Evolutionary conservation across 2,113 vertebrate species (phyloP), one percentile per base, ranked within the genome.

Genomic region (Paedocypris sp.): DNA sequence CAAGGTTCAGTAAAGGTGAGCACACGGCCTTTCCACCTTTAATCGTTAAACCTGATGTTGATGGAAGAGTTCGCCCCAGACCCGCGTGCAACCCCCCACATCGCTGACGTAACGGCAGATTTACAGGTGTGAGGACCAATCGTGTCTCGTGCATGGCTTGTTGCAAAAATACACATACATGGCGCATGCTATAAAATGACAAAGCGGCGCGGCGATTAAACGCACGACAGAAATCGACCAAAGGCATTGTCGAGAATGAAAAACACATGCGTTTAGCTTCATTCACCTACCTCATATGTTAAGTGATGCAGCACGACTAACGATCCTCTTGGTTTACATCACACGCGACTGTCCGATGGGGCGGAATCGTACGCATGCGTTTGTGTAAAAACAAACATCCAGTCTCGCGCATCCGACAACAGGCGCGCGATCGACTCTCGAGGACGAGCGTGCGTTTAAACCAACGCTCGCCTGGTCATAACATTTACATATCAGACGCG

Each of bases 401-500:
- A 10, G 23, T 38, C 50, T 53, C 50, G 31, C 49, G 33, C 35
- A 22, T 15, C 26, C 35, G 10, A 7, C 20, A 18, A 54, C 31
- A 51, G 35, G 29, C 32, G 10, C 28, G 9, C 15, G 26, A 48
- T n/a, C 8, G 13, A 12, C 49, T n/a, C 4, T 36, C 49, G 18
- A 23, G 13, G 22, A 23, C 12, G 10, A 6, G 15, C 15, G 8
- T 39, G 9, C 22, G 15, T 12, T 22, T 54, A n/a, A n/a, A 43
- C 53, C 7, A 43, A 25, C 53, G 4, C 25, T 22, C 15, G 53
- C 26, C 36, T 11, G 7, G 36, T 9, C 26, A 49, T 41, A 62
- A 60, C 47, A 62, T 62, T 70, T 51, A 7, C 23, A 32, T 19
- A 19, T 62, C 39, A 64, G 9, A 64, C 31, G 20, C 31, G 58